These are phyloP conservation scores for Ceramica pisi DNA, from an alignment of 2,888 invertebrate genomes.

Conservation along the genomic window DNA sequence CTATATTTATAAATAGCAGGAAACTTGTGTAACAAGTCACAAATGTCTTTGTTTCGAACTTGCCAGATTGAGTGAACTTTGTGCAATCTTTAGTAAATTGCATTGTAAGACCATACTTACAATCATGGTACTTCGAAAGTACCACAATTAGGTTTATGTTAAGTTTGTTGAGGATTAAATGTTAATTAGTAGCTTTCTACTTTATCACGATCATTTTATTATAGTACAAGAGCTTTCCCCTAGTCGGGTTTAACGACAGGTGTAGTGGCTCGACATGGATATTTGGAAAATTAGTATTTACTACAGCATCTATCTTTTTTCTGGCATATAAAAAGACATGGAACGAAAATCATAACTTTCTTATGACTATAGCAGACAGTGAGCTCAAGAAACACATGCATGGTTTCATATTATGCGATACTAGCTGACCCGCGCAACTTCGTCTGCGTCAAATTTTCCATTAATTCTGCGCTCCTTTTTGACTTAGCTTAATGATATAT, in stretches of 20 bases:
- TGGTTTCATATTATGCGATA: too few species aligned
- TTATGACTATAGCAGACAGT: neutral
- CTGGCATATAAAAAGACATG: neutral
- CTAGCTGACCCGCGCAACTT: too few species aligned
- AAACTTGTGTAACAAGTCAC: neutral
- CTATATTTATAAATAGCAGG: neutral
- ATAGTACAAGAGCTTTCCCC: constrained; percentile 11
- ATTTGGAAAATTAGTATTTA: constrained; percentile 1
- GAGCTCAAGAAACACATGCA: neutral
- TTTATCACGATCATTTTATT: neutral
- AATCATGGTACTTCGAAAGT: neutral
- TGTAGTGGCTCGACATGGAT: neutral
- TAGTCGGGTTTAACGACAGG: constrained; percentile 12
- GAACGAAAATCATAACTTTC: neutral
- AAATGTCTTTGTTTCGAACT: constrained; percentile 13
- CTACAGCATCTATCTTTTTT: neutral
- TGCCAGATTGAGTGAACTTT: neutral
- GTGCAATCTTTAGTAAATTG: neutral
- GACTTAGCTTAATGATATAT: too few species aligned
- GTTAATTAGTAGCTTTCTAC: constrained; percentile 10
- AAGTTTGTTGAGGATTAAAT: neutral
- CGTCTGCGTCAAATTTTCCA: too few species aligned
- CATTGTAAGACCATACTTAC: neutral
- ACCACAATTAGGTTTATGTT: neutral
- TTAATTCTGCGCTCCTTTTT: too few species aligned